These are phyloP conservation scores for Siniperca chuatsi DNA, from an alignment of 2,113 vertebrate species.

Conservation along the genomic window DNA sequence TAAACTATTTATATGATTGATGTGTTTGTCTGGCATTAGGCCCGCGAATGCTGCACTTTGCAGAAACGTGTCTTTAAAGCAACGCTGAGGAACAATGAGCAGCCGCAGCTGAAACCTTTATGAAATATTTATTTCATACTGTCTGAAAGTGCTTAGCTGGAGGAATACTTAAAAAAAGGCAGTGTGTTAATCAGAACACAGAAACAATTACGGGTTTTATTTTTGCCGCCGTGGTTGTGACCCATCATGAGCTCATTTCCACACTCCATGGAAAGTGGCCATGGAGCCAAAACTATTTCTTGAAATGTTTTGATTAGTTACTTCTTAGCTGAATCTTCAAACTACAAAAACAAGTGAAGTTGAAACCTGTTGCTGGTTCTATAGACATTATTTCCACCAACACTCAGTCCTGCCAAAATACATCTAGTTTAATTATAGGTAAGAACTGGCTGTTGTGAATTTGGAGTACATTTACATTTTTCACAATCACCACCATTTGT, in stretches of 20 bases:
- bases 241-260: slow-evolving; percentile 17
- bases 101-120: slow-evolving; percentile 57
- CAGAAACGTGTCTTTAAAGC: slow-evolving; percentile 42
- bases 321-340: not conserved
- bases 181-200: slow-evolving; percentile 52
- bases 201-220: slow-evolving; percentile 59
- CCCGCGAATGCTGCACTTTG: slow-evolving; percentile 17
- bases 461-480: not conserved
- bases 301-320: slow-evolving; percentile 9
- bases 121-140: slow-evolving; percentile 59
- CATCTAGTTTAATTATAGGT: not conserved
- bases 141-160: slow-evolving; percentile 55
- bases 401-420: not conserved
- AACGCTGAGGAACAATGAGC: slow-evolving; percentile 28
- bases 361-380: not conserved
- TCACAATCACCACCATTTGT: not conserved
- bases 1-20: slow-evolving; percentile 62
- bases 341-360: not conserved
- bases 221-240: slow-evolving; percentile 25
- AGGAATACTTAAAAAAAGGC: slow-evolving; percentile 43
- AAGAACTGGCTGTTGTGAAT: not conserved
- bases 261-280: not conserved
- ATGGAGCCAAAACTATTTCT: slow-evolving; percentile 2
- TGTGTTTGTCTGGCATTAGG: slow-evolving; percentile 53
- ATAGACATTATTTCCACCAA: not conserved